Evolutionary conservation across 2,797 vertebrate genomes (phyloP).

Genomic region (Gambelia wislizenii): DNA sequence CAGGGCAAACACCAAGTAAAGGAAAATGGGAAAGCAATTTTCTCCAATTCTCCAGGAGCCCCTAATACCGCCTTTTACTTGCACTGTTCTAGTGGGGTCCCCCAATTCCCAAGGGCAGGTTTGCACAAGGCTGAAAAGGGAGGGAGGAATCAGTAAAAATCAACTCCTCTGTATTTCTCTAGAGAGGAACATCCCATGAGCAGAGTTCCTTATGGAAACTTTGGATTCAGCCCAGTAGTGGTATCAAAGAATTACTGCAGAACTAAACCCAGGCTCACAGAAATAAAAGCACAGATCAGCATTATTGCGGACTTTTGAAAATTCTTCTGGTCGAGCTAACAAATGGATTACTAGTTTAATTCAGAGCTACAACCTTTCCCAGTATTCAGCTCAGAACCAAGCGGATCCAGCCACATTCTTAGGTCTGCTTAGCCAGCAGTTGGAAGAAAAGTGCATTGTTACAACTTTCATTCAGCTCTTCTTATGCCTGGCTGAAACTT

Average conservation of each 20-base stretch:
- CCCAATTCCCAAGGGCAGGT: not conserved
- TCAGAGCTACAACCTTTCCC: not conserved
- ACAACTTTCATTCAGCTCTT: not conserved
- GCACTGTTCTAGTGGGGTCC: not conserved
- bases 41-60: not conserved
- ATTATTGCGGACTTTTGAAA: not conserved
- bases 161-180: not conserved
- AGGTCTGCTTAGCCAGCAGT: not conserved
- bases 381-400: not conserved
- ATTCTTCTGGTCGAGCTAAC: not conserved
- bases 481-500: fast-evolving
- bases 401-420: not conserved
- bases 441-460: not conserved
- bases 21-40: not conserved
- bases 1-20: not conserved
- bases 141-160: not conserved
- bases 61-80: not conserved
- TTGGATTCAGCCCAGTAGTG: not conserved
- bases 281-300: not conserved
- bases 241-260: not conserved
- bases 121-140: not conserved
- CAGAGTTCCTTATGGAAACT: not conserved
- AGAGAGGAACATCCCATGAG: not conserved
- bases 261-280: conserved; percentile 2
- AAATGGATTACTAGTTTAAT: not conserved